Conservation (phyloP, 2,113 vertebrate species). For the Sceloporus tristichus region DNA sequence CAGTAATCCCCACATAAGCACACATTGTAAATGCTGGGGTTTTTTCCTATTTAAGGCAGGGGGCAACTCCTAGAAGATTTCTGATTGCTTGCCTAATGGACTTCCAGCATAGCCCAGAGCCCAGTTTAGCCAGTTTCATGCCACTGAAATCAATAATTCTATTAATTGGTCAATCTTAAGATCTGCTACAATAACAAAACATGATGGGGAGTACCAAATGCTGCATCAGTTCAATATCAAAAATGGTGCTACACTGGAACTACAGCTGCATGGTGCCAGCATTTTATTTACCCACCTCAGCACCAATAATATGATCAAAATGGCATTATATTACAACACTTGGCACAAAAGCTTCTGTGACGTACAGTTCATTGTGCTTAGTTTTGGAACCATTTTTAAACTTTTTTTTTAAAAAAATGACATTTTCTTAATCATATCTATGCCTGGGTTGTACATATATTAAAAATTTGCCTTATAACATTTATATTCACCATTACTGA, state of each 20-base stretch:
- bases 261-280: not conserved
- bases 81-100: not conserved
- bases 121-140: not conserved
- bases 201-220: not conserved
- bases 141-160: not conserved
- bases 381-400: not conserved
- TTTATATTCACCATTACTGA: conserved; percentile 9
- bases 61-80: not conserved
- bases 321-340: not conserved
- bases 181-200: not conserved
- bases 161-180: not conserved
- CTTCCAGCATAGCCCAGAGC: not conserved
- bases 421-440: conserved; percentile 20
- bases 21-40: not conserved
- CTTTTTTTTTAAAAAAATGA: not conserved
- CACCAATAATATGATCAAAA: not conserved
- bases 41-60: not conserved
- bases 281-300: not conserved
- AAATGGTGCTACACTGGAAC: not conserved
- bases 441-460: not conserved
- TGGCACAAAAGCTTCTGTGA: not conserved
- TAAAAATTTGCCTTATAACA: conserved; percentile 9
- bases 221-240: not conserved
- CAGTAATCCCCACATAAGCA: not conserved
- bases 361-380: not conserved